Base-by-base conservation (phyloP, 2,888 invertebrate genomes). In the Archips crataeganus region DNA sequence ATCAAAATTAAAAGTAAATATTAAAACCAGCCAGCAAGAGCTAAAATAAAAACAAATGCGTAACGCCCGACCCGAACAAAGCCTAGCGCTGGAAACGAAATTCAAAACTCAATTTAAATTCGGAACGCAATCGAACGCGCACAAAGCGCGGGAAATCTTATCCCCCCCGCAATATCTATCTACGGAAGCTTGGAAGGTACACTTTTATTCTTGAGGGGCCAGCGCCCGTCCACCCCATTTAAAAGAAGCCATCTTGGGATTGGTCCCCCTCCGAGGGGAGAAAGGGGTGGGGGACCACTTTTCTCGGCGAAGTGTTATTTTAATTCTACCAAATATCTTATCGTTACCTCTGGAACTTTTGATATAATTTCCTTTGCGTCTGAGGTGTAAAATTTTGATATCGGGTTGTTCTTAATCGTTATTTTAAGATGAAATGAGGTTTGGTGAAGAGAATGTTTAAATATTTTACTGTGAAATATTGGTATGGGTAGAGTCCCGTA, bases 241-340 rank as follows among this genome's bases (percentile, higher is more conserved):
- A 92, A 94, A 94, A 94, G 94, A 92, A 94, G 94, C 94, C 94
- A 94, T 94, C 94, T 94, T 94, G 93, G 92, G 88, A 89, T 88
- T 88, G 91, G 84, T 78, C 79, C 64, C 74, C 79, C 79, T 75
- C 75, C 77, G 79, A 81, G 82, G 80, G 82, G 79, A 82, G 82
- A 80, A 78, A 83, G 80, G 82, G 82, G 75, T 75, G 89, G 90
- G 84, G 89, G 87, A 89, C 90, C 91, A 91, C 91, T 92, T 92
- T 92, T 92, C 92, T 90, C 87, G 81, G 87, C 88, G 88, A 90
- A 93, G 93, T 94, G 93, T 93, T 94, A 94, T 94, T 94, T 94
- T 94, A 94, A 94, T 94, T 93, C 93, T 87, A 88, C 91, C 91
- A 89, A 94, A 94, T 94, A 94, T 93, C 94, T 94, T 94, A 93